These are phyloP conservation scores for Neocrepidodera transversa DNA, from an alignment of 2,888 invertebrate species.

Conservation along the genomic window DNA sequence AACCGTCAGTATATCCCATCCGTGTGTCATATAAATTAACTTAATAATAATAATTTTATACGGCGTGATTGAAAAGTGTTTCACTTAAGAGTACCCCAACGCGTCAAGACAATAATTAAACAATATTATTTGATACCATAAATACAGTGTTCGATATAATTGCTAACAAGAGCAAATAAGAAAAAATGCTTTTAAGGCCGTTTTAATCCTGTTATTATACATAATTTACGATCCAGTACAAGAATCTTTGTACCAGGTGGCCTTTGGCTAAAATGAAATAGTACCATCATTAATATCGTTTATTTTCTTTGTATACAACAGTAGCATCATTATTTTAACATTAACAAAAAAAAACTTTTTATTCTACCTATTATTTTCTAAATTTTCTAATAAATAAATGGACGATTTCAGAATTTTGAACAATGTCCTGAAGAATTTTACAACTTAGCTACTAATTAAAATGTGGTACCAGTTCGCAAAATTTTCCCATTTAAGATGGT, in stretches of 20 bases:
- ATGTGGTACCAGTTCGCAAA: no score
- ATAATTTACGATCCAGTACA: not conserved
- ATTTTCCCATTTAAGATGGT: no score
- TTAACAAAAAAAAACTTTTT: no score
- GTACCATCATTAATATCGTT: no score
- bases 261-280: not conserved
- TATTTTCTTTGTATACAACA: no score
- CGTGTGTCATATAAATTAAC: slow-evolving; percentile 11
- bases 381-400: no score
- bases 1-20: slow-evolving; percentile 6
- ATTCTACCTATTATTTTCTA: no score
- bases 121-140: slow-evolving; percentile 10
- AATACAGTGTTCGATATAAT: not conserved
- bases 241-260: not conserved
- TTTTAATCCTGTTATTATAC: not conserved
- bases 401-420: no score
- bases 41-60: slow-evolving; percentile 4
- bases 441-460: no score
- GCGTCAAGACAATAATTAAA: slow-evolving; percentile 5
- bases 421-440: no score
- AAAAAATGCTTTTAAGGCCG: not conserved
- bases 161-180: slow-evolving; percentile 2
- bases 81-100: slow-evolving; percentile 2
- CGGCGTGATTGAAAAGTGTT: slow-evolving; percentile 13
- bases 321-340: no score